A percentile compares a stretch with the other conserved stretches of the same genome.
phyloP scores from a whole-genome alignment of 2,113 vertebrate species.

The Corynorhinus townsendii region DNA sequence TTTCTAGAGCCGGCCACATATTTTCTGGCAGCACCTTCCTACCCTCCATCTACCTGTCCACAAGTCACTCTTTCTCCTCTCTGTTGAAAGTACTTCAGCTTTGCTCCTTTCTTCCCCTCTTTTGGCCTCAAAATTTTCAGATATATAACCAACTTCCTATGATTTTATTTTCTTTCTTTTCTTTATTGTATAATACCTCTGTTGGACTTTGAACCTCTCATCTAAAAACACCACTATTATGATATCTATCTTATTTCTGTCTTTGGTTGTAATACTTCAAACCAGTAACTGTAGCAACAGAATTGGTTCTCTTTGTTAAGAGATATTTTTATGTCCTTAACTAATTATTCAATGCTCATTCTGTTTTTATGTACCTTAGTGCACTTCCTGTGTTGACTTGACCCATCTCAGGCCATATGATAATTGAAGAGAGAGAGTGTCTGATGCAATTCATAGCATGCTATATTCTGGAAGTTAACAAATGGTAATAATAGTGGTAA shows the following conservation, averaged over 20 bases:
- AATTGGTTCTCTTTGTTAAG: neutral
- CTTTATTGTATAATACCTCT: neutral
- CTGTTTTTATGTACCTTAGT: neutral
- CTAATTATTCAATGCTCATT: neutral
- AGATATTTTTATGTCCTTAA: neutral
- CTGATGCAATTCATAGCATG: neutral
- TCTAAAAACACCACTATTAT: neutral
- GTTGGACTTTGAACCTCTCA: neutral
- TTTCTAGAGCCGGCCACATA: neutral
- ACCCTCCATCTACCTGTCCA: neutral
- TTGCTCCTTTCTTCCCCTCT: neutral
- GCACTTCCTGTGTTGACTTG: neutral
- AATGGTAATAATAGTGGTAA: neutral
- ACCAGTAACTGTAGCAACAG: neutral
- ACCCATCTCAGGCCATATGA: neutral
- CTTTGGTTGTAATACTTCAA: neutral
- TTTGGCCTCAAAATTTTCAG: neutral
- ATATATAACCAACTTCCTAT: neutral
- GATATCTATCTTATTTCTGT: neutral
- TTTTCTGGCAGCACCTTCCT: neutral
- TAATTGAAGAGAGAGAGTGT: neutral
- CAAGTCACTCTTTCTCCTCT: neutral
- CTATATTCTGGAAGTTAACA: neutral
- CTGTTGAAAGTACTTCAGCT: neutral
- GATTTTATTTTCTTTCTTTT: neutral